These are phyloP conservation scores for Eulacestoma nigropectus DNA, from an alignment of 2,113 vertebrate species.

Conservation along the genomic window DNA sequence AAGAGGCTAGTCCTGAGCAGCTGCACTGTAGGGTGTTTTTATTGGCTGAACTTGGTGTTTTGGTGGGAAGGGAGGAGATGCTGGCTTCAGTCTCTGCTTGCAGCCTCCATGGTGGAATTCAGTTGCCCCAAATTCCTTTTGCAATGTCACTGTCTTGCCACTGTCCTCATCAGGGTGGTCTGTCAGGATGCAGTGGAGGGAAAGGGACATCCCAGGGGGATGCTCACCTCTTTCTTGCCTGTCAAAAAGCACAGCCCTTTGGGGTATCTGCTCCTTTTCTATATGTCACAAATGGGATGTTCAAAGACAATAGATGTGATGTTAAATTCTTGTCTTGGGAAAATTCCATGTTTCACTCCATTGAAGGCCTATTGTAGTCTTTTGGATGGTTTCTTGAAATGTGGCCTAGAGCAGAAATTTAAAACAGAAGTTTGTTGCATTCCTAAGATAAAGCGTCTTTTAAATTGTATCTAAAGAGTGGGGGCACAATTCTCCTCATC, in stretches of 20 bases:
- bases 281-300: background rate
- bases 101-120: background rate
- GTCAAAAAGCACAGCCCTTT: background rate
- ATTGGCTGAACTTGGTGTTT: background rate
- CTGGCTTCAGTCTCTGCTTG: background rate
- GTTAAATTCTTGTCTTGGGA: background rate
- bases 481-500: background rate
- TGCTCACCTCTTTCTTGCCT: background rate
- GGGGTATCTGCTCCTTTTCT: background rate
- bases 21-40: background rate
- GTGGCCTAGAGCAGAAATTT: background rate
- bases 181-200: background rate
- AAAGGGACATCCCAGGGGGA: rapidly evolving
- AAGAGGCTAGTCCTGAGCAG: background rate
- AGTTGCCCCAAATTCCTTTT: background rate
- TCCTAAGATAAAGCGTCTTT: background rate
- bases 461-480: background rate
- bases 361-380: background rate
- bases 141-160: background rate
- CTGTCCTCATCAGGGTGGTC: background rate
- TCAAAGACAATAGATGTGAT: background rate
- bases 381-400: background rate
- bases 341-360: background rate
- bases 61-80: background rate
- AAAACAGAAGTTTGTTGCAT: background rate